Base-by-base conservation (phyloP, 1,140 invertebrate species). In the Drosophila ananassae region DNA sequence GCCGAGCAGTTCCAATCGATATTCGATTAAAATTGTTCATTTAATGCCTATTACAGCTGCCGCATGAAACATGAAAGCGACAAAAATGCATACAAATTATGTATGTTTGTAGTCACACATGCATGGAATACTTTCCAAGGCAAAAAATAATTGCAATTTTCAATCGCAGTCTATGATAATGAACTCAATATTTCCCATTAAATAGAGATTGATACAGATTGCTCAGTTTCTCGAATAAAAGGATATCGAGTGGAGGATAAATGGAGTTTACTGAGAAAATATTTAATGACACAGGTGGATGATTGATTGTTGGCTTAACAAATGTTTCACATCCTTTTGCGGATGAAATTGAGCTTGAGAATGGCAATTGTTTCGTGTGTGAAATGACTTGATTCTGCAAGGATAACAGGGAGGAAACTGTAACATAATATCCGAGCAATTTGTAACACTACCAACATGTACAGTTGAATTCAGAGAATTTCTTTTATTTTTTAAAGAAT, bases 11-110 rank as follows among this genome's bases (percentile, higher is more conserved):
- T 53, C 66, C 54, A 75, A 75, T 75, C 72, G 72, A 75, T 75
- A 75, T 58, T 75, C 72, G 60, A 75, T 75, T 75, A 67, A 75
- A 75, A 58, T 67, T 75, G 71, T 57, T 75, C 60, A 32, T 58
- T 73, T 75, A 57, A 71, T 71, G 44, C 56, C 25, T 69, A 56
- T 68, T 41, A 69, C 44, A 21, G 12, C 34, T 37, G 50, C 41
- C 41, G 6, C 6, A 8, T 39, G 66, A 50, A 44, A 62, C 53
- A 9, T 24, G 34, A 21, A 5, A 22, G 48, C 9, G 13, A 13
- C 17, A 47, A 59, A 25, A 50, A 2, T 50, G 28, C 48, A 28
- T 24, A 30, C 13, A 17, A 17, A 17, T 17, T 17, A 12, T 52
- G 25, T 28, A 28, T 28, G 6, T 5, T 5, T 6, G 17, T 17